Conservation (phyloP, 2,797 vertebrate genomes). For the Notolabrus celidotus region DNA sequence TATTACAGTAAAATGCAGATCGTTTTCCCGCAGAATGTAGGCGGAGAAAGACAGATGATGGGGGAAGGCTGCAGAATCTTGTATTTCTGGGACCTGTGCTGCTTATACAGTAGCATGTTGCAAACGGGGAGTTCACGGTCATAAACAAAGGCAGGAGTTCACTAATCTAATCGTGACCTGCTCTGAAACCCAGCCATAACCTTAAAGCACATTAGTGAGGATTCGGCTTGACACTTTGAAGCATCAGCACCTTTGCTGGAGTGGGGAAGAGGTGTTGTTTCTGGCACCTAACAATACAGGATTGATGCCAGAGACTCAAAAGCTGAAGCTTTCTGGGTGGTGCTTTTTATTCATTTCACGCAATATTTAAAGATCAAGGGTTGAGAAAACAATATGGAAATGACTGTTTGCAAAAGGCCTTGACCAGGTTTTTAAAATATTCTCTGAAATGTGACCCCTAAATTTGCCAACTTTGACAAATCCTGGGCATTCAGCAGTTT, state of each 20-base stretch:
- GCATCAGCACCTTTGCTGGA: slow-evolving; percentile 82
- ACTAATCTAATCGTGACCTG: slow-evolving; percentile 79
- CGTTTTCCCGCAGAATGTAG: slow-evolving; percentile 64
- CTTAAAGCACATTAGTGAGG: slow-evolving; percentile 79
- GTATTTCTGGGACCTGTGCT: slow-evolving; percentile 43
- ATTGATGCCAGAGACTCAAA: slow-evolving; percentile 58
- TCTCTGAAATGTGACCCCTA: slow-evolving; percentile 33
- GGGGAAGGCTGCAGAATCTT: slow-evolving; percentile 48
- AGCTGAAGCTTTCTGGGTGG: slow-evolving; percentile 45
- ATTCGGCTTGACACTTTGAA: slow-evolving; percentile 83
- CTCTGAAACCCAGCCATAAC: slow-evolving; percentile 80
- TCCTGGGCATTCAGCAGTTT: slow-evolving; percentile 43
- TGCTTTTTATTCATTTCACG: slow-evolving; percentile 46
- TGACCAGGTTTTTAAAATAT: slow-evolving; percentile 3
- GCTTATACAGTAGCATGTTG: slow-evolving; percentile 55
- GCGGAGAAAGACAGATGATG: slow-evolving; percentile 70
- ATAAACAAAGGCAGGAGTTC: slow-evolving; percentile 77
- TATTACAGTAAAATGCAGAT: slow-evolving; percentile 80
- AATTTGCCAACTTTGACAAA: slow-evolving; percentile 22
- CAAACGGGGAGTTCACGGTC: slow-evolving; percentile 65
- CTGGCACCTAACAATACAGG: slow-evolving; percentile 57
- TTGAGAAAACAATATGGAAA: slow-evolving; percentile 42
- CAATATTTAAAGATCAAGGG: slow-evolving; percentile 47
- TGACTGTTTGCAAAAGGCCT: slow-evolving; percentile 28
- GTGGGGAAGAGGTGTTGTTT: slow-evolving; percentile 66